Conservation (phyloP, 2,797 vertebrate genomes). For the Syngnathus acus region DNA sequence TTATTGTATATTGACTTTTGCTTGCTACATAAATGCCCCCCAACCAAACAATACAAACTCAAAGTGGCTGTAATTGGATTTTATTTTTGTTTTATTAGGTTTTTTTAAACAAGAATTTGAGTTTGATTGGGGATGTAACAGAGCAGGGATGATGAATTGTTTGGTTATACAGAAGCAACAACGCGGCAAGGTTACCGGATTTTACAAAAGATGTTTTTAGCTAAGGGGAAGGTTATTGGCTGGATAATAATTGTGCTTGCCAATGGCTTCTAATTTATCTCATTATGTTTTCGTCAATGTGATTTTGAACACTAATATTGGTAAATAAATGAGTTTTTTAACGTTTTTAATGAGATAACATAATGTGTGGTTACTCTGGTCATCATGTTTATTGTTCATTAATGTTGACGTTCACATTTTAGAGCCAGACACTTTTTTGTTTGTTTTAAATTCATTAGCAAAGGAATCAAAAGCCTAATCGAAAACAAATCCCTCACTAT, state of each 20-base stretch:
- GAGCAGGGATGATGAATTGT: constrained; percentile 64
- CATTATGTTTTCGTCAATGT: neutral
- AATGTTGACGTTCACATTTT: neutral
- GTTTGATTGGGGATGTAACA: constrained; percentile 54
- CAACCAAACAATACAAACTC: constrained; percentile 59
- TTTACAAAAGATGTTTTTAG: constrained; percentile 12
- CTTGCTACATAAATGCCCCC: constrained; percentile 58
- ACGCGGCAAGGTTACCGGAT: constrained; percentile 51
- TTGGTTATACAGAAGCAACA: constrained; percentile 39
- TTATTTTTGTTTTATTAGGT: constrained; percentile 28
- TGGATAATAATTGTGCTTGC: neutral
- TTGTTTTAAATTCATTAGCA: neutral
- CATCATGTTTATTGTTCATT: neutral
- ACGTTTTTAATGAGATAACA: neutral
- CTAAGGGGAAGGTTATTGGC: constrained; percentile 15
- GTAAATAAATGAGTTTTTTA: neutral
- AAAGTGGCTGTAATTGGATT: constrained; percentile 57
- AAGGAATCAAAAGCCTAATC: neutral
- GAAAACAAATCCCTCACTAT: neutral
- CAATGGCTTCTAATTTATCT: neutral
- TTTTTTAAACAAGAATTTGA: constrained; percentile 61
- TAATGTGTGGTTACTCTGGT: neutral
- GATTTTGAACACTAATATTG: neutral
- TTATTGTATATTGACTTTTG: constrained; percentile 60
- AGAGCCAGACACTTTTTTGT: neutral